phyloP scores from a whole-genome alignment of 53 echinoderm and acorn worm species.

The Mesocentrotus franciscanus region DNA sequence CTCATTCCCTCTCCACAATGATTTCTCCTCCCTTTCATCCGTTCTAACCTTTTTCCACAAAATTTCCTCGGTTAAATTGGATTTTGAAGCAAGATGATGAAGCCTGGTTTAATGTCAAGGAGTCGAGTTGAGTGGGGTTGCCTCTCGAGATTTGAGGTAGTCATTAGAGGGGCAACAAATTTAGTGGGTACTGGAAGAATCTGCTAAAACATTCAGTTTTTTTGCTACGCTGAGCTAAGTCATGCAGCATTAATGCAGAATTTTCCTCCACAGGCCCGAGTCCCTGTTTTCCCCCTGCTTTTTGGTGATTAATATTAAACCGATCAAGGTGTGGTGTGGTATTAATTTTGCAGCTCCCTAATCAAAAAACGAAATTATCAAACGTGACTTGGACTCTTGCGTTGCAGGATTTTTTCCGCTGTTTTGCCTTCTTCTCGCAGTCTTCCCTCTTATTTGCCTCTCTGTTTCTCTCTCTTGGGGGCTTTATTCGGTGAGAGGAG shows the following conservation, averaged over 20 bases:
- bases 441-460: slow-evolving; percentile 52
- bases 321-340: slow-evolving; percentile 60
- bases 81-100: slow-evolving; percentile 34
- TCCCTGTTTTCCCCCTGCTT: background rate
- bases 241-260: slow-evolving; percentile 66
- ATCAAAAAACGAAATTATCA: slow-evolving; percentile 71
- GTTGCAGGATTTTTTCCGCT: slow-evolving; percentile 57
- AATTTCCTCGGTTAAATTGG: slow-evolving; percentile 22
- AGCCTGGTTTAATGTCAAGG: slow-evolving; percentile 45
- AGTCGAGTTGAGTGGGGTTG: slow-evolving; percentile 32
- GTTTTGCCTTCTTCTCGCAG: slow-evolving; percentile 23
- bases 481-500: slow-evolving; percentile 37
- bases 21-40: slow-evolving; percentile 46
- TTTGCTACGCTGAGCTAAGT: slow-evolving; percentile 54
- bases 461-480: slow-evolving; percentile 49
- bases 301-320: slow-evolving; percentile 69
- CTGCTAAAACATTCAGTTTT: slow-evolving; percentile 72
- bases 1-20: slow-evolving; percentile 14
- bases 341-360: slow-evolving; percentile 71
- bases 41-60: background rate
- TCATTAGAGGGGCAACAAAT: slow-evolving; percentile 55
- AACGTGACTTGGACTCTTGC: slow-evolving; percentile 67
- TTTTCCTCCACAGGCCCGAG: slow-evolving; percentile 17
- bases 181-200: slow-evolving; percentile 64
- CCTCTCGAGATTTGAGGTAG: slow-evolving; percentile 32